phyloP scores from a whole-genome alignment of 2,113 vertebrate genomes.

The Gymnarchus niloticus region DNA sequence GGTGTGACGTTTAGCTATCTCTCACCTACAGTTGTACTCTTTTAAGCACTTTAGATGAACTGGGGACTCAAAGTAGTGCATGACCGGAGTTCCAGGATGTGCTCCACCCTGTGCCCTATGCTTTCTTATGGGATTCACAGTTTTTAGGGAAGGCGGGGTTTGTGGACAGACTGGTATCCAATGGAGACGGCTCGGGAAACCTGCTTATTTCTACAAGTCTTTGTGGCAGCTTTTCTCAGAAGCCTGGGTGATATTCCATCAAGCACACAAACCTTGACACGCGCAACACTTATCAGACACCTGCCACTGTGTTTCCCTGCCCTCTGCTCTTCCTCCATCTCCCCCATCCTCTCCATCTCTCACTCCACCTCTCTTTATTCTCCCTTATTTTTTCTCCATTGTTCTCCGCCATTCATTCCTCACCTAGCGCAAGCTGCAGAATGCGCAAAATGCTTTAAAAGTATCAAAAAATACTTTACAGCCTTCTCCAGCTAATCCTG shows the following conservation, averaged over 20 bases:
- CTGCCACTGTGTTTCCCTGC: not conserved
- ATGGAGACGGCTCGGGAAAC: not conserved
- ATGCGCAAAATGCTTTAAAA: slow-evolving; percentile 7
- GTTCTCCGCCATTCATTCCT: slow-evolving; percentile 17
- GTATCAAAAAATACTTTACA: slow-evolving; percentile 6
- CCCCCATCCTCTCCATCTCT: not conserved
- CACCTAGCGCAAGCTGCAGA: slow-evolving; percentile 19
- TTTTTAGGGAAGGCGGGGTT: not conserved
- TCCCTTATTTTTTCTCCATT: not conserved
- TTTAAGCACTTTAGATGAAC: no score
- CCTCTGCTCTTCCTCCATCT: not conserved
- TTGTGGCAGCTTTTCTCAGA: not conserved
- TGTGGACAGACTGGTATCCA: not conserved
- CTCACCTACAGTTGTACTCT: not conserved
- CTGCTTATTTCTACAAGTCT: not conserved
- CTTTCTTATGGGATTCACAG: not conserved
- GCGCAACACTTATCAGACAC: not conserved
- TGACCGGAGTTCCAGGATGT: not conserved
- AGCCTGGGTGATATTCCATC: not conserved
- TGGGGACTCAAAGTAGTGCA: no score
- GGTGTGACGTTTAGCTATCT: not conserved
- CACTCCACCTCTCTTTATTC: not conserved
- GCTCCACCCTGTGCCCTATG: not conserved
- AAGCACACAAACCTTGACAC: not conserved
- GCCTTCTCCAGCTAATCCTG: slow-evolving; percentile 27